Evolutionary conservation across 2,797 vertebrate species (phyloP).

Genomic region (Cyclura pinguis): DNA sequence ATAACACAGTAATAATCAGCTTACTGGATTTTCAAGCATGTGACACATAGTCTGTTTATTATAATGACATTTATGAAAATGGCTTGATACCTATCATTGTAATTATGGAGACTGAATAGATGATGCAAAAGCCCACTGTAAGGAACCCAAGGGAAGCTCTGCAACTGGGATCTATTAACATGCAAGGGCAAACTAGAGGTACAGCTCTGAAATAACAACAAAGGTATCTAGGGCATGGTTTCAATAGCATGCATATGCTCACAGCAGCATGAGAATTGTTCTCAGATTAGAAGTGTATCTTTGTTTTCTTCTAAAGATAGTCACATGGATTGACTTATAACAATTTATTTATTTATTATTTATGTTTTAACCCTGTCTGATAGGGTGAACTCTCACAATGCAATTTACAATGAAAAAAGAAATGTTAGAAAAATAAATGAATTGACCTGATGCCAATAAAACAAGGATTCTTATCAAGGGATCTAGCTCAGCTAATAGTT

Average conservation of each 20-base stretch:
- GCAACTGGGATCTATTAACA: neutral
- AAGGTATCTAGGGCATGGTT: neutral
- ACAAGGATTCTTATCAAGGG: neutral
- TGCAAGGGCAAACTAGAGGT: constrained; percentile 16
- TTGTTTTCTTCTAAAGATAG: neutral
- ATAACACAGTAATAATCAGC: constrained; percentile 56
- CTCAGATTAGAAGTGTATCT: neutral
- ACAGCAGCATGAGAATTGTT: neutral
- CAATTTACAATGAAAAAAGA: neutral
- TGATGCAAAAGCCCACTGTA: constrained; percentile 23
- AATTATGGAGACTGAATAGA: constrained; percentile 26
- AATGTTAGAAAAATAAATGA: neutral
- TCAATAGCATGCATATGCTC: neutral
- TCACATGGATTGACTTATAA: neutral
- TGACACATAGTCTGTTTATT: constrained; percentile 37
- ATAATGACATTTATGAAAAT: constrained; percentile 51
- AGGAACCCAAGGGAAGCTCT: constrained; percentile 32
- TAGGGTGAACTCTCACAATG: neutral
- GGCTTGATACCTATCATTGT: constrained; percentile 47
- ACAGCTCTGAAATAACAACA: constrained; percentile 8
- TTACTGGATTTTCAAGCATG: constrained; percentile 52
- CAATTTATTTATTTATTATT: neutral
- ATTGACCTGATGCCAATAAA: neutral
- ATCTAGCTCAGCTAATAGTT: no score
- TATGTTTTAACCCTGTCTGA: neutral